phyloP scores from a whole-genome alignment of 2,113 vertebrate species.

The Macroglossus sobrinus region DNA sequence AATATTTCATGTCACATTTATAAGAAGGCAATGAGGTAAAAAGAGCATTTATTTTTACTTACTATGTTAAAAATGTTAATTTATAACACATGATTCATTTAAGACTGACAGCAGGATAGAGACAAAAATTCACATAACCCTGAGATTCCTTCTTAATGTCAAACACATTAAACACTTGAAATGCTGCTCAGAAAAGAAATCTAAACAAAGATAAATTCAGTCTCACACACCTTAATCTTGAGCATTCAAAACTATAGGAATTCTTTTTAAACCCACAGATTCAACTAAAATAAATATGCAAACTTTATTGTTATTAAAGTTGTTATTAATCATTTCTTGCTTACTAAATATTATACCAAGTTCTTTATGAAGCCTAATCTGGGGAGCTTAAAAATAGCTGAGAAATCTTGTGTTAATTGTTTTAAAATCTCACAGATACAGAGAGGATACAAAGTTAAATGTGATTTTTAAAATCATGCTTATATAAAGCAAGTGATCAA shows the following conservation, averaged over 20 bases:
- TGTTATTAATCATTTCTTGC: not conserved
- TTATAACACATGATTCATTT: not conserved
- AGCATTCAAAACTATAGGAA: not conserved
- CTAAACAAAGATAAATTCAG: not conserved
- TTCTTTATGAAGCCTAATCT: not conserved
- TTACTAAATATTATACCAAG: not conserved
- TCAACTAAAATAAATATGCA: not conserved
- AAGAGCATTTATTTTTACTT: not conserved
- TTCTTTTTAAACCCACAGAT: not conserved
- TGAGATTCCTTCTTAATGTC: not conserved
- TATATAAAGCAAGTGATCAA: not conserved
- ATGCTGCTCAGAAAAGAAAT: not conserved
- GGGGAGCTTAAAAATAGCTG: not conserved
- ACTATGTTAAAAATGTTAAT: not conserved
- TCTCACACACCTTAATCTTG: not conserved
- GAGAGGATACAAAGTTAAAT: not conserved
- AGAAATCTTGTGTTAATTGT: not conserved
- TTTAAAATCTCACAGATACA: not conserved
- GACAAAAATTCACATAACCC: not conserved
- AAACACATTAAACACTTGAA: not conserved
- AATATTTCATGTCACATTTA: not conserved
- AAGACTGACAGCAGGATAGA: not conserved
- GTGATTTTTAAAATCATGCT: not conserved
- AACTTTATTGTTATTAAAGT: not conserved
- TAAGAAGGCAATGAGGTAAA: not conserved